Conservation (phyloP, 2,797 vertebrate species). For the Macrochelys suwanniensis region DNA sequence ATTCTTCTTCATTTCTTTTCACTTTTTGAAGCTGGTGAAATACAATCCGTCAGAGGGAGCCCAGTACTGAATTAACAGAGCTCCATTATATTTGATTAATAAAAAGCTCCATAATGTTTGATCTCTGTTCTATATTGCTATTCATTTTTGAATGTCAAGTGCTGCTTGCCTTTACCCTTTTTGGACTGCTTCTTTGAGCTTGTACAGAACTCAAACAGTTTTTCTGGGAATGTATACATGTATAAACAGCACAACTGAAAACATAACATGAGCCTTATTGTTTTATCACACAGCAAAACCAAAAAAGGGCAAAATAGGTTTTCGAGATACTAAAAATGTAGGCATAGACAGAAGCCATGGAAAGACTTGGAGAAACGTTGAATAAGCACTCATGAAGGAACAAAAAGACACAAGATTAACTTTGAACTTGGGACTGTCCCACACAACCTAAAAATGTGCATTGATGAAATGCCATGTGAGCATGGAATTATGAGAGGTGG, state of each 20-base stretch:
- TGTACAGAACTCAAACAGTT: conserved; percentile 2
- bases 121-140: not conserved
- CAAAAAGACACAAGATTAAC: conserved; percentile 74
- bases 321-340: conserved; percentile 77
- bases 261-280: conserved; percentile 71
- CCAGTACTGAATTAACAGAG: not conserved
- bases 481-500: conserved; percentile 63
- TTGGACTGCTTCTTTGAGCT: not conserved
- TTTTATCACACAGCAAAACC: conserved; percentile 76
- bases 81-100: not conserved
- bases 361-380: conserved; percentile 75
- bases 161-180: conserved; percentile 31
- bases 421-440: conserved; percentile 68
- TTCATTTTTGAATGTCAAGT: conserved; percentile 8
- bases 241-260: conserved; percentile 54
- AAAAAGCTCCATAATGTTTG: not conserved
- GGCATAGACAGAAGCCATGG: conserved; percentile 76
- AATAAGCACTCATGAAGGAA: conserved; percentile 76
- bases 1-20: conserved; percentile 25
- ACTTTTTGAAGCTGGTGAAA: not conserved
- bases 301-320: conserved; percentile 78
- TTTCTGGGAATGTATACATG: not conserved
- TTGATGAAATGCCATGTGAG: conserved; percentile 62
- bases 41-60: not conserved
- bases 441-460: conserved; percentile 57